Conservation (phyloP, 2,113 vertebrate species). For the Megaceryle maxima region DNA sequence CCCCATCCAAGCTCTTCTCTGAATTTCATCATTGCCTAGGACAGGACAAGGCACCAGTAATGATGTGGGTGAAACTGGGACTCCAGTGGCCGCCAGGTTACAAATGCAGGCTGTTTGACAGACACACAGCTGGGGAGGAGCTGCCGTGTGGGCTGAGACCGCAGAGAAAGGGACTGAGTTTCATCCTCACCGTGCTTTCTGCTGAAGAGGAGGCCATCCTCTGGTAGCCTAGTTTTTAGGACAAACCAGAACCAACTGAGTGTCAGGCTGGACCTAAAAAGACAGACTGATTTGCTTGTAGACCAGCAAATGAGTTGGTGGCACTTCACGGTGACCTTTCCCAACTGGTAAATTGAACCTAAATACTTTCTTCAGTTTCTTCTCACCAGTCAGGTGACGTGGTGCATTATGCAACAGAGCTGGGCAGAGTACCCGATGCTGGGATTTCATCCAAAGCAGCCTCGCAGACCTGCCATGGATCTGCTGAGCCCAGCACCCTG, state of each 20-base stretch:
- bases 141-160: neutral
- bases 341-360: neutral
- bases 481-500: neutral
- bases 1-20: neutral
- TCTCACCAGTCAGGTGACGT: neutral
- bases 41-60: neutral
- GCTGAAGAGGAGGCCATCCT: fast-evolving
- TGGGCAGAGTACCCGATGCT: fast-evolving
- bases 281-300: neutral
- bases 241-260: neutral
- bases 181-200: fast-evolving
- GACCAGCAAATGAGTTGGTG: neutral
- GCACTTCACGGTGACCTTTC: neutral
- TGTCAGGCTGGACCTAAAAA: neutral
- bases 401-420: fast-evolving
- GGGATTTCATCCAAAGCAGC: neutral
- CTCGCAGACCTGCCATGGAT: neutral
- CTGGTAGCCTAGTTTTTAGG: neutral
- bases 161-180: neutral
- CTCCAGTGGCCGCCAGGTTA: neutral
- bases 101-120: neutral
- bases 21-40: neutral
- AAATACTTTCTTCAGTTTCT: neutral
- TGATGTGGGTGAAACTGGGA: neutral
- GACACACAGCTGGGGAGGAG: neutral